Conservation (phyloP, 2,113 vertebrate genomes). For the Burhinus bistriatus region DNA sequence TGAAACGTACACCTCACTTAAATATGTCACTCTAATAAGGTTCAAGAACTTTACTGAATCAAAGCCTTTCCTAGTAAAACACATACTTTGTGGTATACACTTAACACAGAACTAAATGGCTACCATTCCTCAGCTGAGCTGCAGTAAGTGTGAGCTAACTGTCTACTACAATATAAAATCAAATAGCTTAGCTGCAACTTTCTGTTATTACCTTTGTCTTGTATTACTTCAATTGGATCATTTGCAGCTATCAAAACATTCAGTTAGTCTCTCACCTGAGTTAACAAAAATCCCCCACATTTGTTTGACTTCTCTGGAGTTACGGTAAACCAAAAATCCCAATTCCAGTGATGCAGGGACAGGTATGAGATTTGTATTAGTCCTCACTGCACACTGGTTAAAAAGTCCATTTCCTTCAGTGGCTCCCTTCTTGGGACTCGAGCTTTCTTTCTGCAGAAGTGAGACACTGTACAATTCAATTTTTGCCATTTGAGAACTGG, state of each 20-base stretch:
- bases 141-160: background rate
- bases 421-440: background rate
- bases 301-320: background rate
- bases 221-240: background rate
- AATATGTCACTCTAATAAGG: background rate
- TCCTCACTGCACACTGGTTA: background rate
- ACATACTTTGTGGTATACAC: background rate
- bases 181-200: background rate
- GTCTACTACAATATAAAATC: background rate
- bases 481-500: conserved; percentile 63
- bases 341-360: background rate
- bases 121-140: background rate
- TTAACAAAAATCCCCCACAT: rapidly evolving
- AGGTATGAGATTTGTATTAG: background rate
- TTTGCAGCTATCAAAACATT: background rate
- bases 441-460: conserved; percentile 33
- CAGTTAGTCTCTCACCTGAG: background rate
- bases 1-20: background rate
- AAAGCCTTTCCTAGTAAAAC: background rate
- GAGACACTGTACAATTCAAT: conserved; percentile 39
- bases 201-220: background rate
- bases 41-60: background rate
- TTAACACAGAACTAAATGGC: background rate
- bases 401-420: background rate
- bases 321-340: background rate